Evolutionary conservation across 2,888 invertebrate genomes (phyloP).

Genomic region (Agrochola macilenta): DNA sequence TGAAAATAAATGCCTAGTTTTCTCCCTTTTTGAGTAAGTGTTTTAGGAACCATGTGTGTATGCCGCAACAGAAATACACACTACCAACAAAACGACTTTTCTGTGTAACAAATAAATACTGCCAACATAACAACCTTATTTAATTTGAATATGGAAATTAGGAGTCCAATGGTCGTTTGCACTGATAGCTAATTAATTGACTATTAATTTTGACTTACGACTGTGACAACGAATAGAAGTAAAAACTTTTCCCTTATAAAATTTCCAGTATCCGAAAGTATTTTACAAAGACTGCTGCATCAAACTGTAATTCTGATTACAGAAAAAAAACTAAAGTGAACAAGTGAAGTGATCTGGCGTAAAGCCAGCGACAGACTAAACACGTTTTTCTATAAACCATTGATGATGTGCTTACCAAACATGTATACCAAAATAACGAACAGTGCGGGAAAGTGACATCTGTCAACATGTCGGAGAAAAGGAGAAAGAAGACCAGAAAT

Average conservation of each 20-base stretch:
- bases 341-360: constrained; percentile 51
- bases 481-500: constrained; percentile 80
- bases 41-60: too few species aligned
- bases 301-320: constrained; percentile 45
- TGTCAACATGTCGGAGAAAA: constrained; percentile 86
- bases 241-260: not conserved
- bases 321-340: constrained; percentile 50
- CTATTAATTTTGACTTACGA: not conserved
- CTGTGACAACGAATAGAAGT: not conserved
- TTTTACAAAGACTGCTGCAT: constrained; percentile 57
- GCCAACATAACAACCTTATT: constrained; percentile 39
- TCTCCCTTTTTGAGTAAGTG: not conserved
- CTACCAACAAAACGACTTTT: constrained; percentile 32
- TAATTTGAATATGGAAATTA: constrained; percentile 32
- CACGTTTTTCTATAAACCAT: constrained; percentile 28
- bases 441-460: constrained; percentile 76
- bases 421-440: constrained; percentile 40
- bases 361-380: constrained; percentile 49
- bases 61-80: not conserved
- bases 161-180: constrained; percentile 24
- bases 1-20: not conserved
- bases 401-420: constrained; percentile 53
- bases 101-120: constrained; percentile 20
- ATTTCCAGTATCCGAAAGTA: constrained; percentile 3
- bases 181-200: constrained; percentile 16